phyloP scores from a whole-genome alignment of 2,113 vertebrate genomes.

The Rhadina sibilatrix region DNA sequence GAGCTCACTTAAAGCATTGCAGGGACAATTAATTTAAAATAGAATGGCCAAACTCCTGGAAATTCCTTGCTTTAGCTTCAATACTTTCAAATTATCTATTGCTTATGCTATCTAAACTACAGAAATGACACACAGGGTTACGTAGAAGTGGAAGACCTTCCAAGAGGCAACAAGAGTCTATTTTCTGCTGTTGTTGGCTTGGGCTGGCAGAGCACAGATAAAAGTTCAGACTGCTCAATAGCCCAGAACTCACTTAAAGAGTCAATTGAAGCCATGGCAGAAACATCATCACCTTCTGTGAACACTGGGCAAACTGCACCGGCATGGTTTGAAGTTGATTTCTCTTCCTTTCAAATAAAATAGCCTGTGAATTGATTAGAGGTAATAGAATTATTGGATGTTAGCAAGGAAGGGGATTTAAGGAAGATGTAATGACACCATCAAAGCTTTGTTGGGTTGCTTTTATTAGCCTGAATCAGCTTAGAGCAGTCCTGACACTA shows the following conservation, averaged over 20 bases:
- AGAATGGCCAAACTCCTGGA: neutral
- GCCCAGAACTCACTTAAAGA: slow-evolving; percentile 12
- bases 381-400: slow-evolving; percentile 54
- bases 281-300: neutral
- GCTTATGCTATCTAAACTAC: neutral
- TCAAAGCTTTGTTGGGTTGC: slow-evolving; percentile 73
- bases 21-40: neutral
- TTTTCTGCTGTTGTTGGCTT: neutral
- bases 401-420: slow-evolving; percentile 62
- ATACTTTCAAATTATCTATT: neutral
- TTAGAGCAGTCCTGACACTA: slow-evolving; percentile 59
- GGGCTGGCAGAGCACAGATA: neutral
- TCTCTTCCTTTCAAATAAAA: slow-evolving; percentile 53
- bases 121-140: neutral
- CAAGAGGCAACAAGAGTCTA: neutral
- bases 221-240: neutral
- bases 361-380: slow-evolving; percentile 57
- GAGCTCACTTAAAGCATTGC: neutral
- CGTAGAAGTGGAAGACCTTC: neutral
- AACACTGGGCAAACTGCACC: neutral
- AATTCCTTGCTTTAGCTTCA: neutral
- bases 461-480: slow-evolving; percentile 69
- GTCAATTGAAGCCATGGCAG: slow-evolving; percentile 32
- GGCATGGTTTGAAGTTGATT: neutral
- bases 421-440: slow-evolving; percentile 63